phyloP scores from a whole-genome alignment of 2,113 vertebrate species.

The Delphinus delphis region DNA sequence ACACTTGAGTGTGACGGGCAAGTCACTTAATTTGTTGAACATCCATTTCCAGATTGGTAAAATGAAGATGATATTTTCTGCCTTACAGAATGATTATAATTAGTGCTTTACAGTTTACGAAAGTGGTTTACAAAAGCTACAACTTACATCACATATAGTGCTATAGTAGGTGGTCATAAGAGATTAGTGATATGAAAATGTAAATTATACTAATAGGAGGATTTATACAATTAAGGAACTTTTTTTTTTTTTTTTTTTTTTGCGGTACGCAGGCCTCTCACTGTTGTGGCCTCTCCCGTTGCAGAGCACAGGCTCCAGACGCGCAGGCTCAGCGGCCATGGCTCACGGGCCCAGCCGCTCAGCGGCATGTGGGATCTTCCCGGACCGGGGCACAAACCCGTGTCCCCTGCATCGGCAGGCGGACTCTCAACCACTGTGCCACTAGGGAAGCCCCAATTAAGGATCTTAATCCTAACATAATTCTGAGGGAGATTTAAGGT shows the following conservation, averaged over 20 bases:
- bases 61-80: not conserved
- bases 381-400: too few species aligned
- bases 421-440: too few species aligned
- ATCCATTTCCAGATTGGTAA: not conserved
- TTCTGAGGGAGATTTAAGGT: not conserved
- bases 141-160: not conserved
- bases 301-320: too few species aligned
- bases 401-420: too few species aligned
- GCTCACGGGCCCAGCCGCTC: too few species aligned
- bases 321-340: too few species aligned
- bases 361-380: too few species aligned
- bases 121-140: not conserved
- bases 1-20: not conserved
- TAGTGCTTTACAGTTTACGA: not conserved
- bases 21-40: not conserved
- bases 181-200: not conserved
- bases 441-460: not conserved
- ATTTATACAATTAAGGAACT: not conserved
- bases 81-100: not conserved
- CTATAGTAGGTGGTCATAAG: not conserved
- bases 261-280: too few species aligned
- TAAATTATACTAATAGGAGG: not conserved
- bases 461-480: not conserved
- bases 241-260: too few species aligned
- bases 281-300: too few species aligned